Conservation (phyloP, 2,888 invertebrate genomes). For the Torymus tubicola region DNA sequence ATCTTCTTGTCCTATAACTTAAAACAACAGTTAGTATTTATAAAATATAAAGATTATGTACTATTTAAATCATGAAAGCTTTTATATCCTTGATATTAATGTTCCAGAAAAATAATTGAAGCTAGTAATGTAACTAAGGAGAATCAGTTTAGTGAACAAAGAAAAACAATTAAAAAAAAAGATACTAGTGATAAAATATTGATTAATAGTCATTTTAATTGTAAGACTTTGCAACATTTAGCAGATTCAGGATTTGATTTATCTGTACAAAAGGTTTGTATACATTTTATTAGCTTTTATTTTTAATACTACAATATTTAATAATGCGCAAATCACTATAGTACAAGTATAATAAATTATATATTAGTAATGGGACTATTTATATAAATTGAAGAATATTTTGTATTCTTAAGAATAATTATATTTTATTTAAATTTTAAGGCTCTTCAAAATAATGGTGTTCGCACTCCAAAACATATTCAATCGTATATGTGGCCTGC, state of each 20-base stretch:
- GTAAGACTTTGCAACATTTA: conserved; percentile 62
- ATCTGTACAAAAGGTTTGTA: conserved; percentile 63
- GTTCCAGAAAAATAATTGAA: conserved; percentile 14
- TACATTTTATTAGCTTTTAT: no score
- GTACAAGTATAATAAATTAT: no score
- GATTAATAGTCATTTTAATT: conserved; percentile 63
- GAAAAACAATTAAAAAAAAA: conserved; percentile 24
- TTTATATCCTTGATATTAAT: background rate
- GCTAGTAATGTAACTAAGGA: background rate
- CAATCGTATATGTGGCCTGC: conserved; percentile 86
- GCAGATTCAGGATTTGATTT: conserved; percentile 66
- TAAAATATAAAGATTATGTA: background rate
- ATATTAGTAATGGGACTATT: no score
- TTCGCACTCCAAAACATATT: conserved; percentile 69
- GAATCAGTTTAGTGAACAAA: background rate
- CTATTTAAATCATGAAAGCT: background rate
- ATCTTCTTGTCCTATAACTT: conserved; percentile 5
- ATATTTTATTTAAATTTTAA: conserved; percentile 16
- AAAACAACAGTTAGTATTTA: conserved; percentile 14
- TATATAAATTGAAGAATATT: no score
- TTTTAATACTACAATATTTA: no score
- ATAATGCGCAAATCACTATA: no score
- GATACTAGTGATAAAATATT: conserved; percentile 65
- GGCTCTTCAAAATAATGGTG: conserved; percentile 56
- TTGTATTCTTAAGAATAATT: no score